phyloP scores from a whole-genome alignment of 1,140 invertebrate genomes.

The Andrena cerasifolii region DNA sequence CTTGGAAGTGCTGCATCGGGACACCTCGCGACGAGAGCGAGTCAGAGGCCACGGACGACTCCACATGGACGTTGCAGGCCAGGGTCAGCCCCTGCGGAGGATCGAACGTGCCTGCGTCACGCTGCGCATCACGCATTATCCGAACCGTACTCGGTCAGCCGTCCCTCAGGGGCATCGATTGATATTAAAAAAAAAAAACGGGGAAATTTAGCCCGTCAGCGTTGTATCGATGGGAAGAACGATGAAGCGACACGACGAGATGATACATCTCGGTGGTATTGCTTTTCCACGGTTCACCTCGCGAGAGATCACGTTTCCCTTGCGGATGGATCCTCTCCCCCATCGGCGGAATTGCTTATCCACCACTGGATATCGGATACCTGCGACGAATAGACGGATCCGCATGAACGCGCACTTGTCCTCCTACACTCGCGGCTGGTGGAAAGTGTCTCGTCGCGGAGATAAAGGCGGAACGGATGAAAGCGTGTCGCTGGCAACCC shows the following conservation, averaged over 20 bases:
- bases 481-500: too few species aligned
- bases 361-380: not conserved
- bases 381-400: not conserved
- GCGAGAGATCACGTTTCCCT: not conserved
- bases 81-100: constrained; percentile 44
- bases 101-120: constrained; percentile 43
- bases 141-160: not conserved
- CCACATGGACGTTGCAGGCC: constrained; percentile 25
- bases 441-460: too few species aligned
- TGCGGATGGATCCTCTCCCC: not conserved
- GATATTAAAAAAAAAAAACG: not conserved
- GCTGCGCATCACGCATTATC: not conserved
- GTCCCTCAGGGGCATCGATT: not conserved
- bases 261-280: not conserved
- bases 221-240: not conserved
- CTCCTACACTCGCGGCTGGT: too few species aligned
- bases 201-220: not conserved
- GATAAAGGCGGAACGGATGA: too few species aligned
- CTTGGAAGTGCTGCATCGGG: too few species aligned
- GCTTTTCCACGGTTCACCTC: not conserved
- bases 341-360: not conserved
- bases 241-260: not conserved
- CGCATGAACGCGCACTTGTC: not conserved
- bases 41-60: not conserved
- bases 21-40: too few species aligned